Evolutionary conservation across 2,113 vertebrate species (phyloP).

Genomic region (Oncorhynchus nerka): DNA sequence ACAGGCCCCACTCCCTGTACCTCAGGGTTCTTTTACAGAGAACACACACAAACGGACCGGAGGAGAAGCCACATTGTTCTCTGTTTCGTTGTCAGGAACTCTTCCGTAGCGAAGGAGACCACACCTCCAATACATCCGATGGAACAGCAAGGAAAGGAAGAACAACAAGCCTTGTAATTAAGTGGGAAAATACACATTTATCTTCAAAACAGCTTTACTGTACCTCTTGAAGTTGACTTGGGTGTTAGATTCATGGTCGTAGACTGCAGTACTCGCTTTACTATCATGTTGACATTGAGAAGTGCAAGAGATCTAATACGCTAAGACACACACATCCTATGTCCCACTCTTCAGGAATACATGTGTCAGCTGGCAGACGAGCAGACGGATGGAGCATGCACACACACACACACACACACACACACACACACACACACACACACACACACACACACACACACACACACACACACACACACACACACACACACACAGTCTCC

Average conservation of each 20-base stretch:
- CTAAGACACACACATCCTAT: too few relatives aligned
- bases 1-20: not conserved
- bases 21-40: not conserved
- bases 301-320: not conserved
- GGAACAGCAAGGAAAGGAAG: not conserved
- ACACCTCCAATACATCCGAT: not conserved
- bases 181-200: too few relatives aligned
- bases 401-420: not conserved
- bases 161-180: not conserved
- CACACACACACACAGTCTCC: conserved; percentile 45
- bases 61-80: conserved; percentile 37
- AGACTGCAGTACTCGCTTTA: too few relatives aligned
- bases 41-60: not conserved
- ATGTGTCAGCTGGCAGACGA: conserved; percentile 43
- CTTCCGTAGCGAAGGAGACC: conserved; percentile 1
- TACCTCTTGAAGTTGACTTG: too few relatives aligned
- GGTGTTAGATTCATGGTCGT: too few relatives aligned
- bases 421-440: conserved; percentile 26
- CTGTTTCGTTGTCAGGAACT: not conserved
- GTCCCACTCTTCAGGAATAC: not conserved
- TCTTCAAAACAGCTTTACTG: too few relatives aligned
- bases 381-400: conserved; percentile 36
- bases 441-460: not conserved
- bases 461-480: not conserved
- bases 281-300: too few relatives aligned